Base-by-base conservation (phyloP, 23 tunicate genomes). In the Phallusia fumigata region DNA sequence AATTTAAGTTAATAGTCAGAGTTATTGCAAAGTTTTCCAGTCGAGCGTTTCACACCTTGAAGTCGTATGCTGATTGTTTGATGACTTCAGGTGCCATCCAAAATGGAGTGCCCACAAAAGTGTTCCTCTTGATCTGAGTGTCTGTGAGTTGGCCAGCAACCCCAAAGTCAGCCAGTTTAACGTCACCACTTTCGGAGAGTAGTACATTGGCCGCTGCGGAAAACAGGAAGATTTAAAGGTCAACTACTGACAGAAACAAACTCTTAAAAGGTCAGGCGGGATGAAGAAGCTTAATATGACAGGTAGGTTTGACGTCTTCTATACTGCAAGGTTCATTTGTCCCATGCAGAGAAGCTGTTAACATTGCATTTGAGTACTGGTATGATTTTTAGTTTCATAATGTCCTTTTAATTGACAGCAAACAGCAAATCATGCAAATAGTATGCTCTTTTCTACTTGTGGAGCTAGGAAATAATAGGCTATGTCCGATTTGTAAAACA, bases 81-180 rank as follows among this genome's bases (percentile, higher is more conserved):
- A 95, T 95, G 10, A 95, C 99, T 84, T 95, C 99, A 21, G 99
- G 99, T 8, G 99, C 99, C 99, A 95, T 95, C 99, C 99, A 95
- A 82, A 95, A 95, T 0, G 99, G 99, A 24, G 99, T 95, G 52
- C 99, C 99, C 21, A 95, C 99, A 73, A 95, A 95, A 0, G 99
- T 95, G 84, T 95, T 95, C 51, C 99, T 69, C 72, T 95, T 95
- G 47, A 95, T 95, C 65, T 90, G 95, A 15, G 99, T 95, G 84
- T 95, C 99, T 5, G 99, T 90, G 30, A 95, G 89, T 65, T 95
- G 99, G 11, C 95, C 99, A 34, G 99, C 99, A 21, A 95, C 99
- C 28, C 99, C 99, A 74, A 95, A 95, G 84, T 95, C 99, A 28
- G 99, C 99, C 50, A 95, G 77, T 49, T 95, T 95, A n/a, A 95